Evolutionary conservation across 2,797 vertebrate species (phyloP), one percentile per base, ranked within the genome.

Genomic region (Carcharodon carcharias): DNA sequence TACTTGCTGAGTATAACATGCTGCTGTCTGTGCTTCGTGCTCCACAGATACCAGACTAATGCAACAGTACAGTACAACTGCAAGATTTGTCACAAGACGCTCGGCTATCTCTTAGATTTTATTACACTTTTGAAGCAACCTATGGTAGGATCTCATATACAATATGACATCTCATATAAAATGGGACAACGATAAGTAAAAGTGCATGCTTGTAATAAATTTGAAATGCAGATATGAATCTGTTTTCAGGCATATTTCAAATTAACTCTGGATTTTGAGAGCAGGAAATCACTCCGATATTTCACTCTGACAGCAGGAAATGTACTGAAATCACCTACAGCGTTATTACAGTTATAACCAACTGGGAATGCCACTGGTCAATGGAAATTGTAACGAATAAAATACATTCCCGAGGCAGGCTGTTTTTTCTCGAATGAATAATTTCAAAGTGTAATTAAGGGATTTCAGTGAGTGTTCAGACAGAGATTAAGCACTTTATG

Each of bases 401-500:
- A n/a, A 35, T 85, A 77, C 50, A 77, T 95, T 95, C 67, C 69
- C 56, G 69, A 95, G 58, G 16, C 94, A 56, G 50, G 45, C 69
- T 95, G 69, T 23, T 77, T 71, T 58, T 95, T 95, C 23, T 56
- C 14, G 11, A 77, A 95, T 56, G 94, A 95, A 95, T 95, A 35
- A 77, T 77, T 95, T 95, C 6, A 54, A 95, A 95, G 94, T 35
- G 16, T 95, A 77, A 77, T 77, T 77, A 95, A 95, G 69, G 50
- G 94, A 95, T 58, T 95, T 56, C 54, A 77, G 28, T 58, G 56
- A 31, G 69, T 9, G 94, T 95, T 71, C 94, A 95, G 94, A 95
- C 94, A 54, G 94, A 56, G 94, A 95, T 95, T 95, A 95, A 77
- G 69, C 50, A 77, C 50, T 73, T 95, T 77, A 69, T 35, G n/a